Percentiles rank a stretch among this genome's conserved stretches.
These are phyloP conservation scores for Alosa alosa DNA, from an alignment of 2,113 vertebrate species.

Conservation along the genomic window DNA sequence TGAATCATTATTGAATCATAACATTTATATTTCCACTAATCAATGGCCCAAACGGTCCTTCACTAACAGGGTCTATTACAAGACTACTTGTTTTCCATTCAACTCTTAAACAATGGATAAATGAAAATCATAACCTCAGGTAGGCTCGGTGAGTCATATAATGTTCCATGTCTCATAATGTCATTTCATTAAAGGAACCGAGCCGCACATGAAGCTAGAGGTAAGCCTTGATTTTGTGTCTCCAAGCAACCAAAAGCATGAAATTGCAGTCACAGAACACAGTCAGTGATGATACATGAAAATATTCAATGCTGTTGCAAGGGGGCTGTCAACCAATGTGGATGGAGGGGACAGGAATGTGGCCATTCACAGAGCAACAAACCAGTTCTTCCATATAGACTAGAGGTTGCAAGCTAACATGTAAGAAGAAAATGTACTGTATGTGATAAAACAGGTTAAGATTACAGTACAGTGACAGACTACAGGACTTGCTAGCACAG, in stretches of 20 bases:
- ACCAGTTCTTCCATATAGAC: not conserved
- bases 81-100: not conserved
- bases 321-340: not conserved
- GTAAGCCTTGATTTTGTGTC: constrained; percentile 42
- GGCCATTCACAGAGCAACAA: not conserved
- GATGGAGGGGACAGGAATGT: not conserved
- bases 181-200: constrained; percentile 43
- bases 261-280: not conserved
- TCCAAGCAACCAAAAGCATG: constrained; percentile 42
- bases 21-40: not conserved
- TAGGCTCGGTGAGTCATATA: constrained; percentile 16
- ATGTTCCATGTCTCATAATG: constrained; percentile 47
- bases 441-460: not conserved
- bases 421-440: not conserved
- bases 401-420: not conserved
- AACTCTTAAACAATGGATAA: not conserved
- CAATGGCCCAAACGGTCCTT: not conserved
- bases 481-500: not conserved
- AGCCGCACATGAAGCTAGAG: constrained; percentile 31
- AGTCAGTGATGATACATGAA: not conserved
- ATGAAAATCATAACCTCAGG: not conserved
- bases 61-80: not conserved
- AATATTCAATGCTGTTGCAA: not conserved
- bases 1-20: not conserved
- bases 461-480: not conserved